Conservation (phyloP, 2,113 vertebrate species). For the Eleginops maclovinus region DNA sequence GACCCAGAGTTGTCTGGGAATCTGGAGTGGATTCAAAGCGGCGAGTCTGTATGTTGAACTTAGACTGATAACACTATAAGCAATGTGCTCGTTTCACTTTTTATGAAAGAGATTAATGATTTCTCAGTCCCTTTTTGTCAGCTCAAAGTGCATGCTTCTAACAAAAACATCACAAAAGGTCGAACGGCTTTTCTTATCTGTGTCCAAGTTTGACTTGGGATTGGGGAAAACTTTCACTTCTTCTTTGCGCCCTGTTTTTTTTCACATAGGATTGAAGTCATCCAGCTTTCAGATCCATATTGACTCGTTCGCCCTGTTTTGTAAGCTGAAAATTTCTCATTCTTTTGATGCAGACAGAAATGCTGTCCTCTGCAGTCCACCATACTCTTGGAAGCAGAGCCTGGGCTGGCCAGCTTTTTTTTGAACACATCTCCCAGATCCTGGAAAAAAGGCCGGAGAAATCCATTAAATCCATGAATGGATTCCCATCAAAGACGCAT, state of each 20-base stretch:
- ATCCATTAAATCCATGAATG: slow-evolving; percentile 87
- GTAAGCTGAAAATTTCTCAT: slow-evolving; percentile 77
- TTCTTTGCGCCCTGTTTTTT: slow-evolving; percentile 48
- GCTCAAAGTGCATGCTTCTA: slow-evolving; percentile 58
- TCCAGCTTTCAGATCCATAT: slow-evolving; percentile 76
- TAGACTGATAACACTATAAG: slow-evolving; percentile 62
- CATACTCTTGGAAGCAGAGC: slow-evolving; percentile 71
- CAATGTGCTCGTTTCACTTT: slow-evolving; percentile 61
- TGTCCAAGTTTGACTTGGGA: slow-evolving; percentile 71
- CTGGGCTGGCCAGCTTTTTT: slow-evolving; percentile 54
- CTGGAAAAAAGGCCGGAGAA: slow-evolving; percentile 77
- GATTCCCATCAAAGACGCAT: slow-evolving; percentile 82
- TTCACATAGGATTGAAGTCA: slow-evolving; percentile 72
- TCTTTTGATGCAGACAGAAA: slow-evolving; percentile 82
- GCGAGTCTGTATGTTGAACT: slow-evolving; percentile 52
- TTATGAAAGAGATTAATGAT: slow-evolving; percentile 61
- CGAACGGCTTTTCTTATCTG: slow-evolving; percentile 66
- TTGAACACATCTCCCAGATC: slow-evolving; percentile 79
- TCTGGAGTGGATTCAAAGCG: slow-evolving; percentile 67
- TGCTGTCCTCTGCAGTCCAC: slow-evolving; percentile 82
- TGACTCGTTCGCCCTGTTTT: slow-evolving; percentile 76
- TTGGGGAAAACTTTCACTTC: slow-evolving; percentile 67
- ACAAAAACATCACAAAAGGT: slow-evolving; percentile 59
- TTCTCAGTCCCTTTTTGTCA: slow-evolving; percentile 56
- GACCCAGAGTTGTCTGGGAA: slow-evolving; percentile 43